A percentile compares a stretch with the other conserved stretches of the same genome.
These are phyloP conservation scores for Enhydra lutris DNA, from an alignment of 2,113 vertebrate species.

Conservation along the genomic window DNA sequence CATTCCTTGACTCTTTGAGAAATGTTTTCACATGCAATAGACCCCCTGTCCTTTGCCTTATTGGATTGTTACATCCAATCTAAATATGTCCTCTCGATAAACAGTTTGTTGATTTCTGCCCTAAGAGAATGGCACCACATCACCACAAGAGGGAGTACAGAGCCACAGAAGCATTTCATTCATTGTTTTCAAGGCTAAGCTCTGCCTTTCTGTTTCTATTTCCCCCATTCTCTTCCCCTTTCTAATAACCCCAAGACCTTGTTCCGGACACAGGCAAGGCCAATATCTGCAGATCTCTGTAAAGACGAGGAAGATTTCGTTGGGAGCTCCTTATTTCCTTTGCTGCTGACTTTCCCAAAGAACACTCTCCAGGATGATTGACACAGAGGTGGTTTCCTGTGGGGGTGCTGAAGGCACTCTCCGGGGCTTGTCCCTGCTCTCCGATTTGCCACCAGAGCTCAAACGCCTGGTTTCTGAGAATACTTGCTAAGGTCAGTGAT, in stretches of 20 bases:
- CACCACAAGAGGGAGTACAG: slow-evolving; percentile 60
- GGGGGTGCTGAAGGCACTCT: not conserved
- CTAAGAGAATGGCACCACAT: not conserved
- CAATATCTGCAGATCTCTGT: not conserved
- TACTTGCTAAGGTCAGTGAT: not conserved
- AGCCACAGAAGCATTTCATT: not conserved
- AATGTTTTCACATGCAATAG: not conserved
- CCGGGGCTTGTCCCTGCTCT: not conserved
- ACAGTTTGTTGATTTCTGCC: not conserved
- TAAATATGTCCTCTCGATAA: not conserved
- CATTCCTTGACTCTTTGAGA: not conserved
- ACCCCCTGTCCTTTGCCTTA: not conserved
- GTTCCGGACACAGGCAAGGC: not conserved
- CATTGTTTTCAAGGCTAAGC: not conserved
- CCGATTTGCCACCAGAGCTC: not conserved
- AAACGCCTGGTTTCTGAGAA: not conserved
- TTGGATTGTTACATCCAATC: not conserved
- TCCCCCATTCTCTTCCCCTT: not conserved
- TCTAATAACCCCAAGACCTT: not conserved
- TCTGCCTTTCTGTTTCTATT: not conserved
- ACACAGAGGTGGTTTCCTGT: not conserved
- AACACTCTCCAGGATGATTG: fast-evolving
- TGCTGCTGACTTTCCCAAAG: not conserved
- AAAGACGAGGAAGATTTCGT: not conserved
- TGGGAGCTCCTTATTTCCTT: not conserved